Conservation (phyloP, 2,113 vertebrate genomes). For the Paradisaea rubra region DNA sequence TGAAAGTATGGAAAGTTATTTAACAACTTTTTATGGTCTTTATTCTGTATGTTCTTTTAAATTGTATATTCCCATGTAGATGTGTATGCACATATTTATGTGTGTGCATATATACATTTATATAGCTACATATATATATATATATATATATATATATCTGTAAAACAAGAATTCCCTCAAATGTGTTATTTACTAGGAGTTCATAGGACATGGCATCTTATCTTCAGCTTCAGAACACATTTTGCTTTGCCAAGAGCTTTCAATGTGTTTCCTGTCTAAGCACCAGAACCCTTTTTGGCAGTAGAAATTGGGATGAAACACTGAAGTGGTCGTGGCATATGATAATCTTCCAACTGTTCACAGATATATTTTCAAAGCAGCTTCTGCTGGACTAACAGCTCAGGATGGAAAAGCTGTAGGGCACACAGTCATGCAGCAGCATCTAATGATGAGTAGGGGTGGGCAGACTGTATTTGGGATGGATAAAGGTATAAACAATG, state of each 20-base stretch:
- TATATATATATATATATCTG: fast-evolving
- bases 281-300: not conserved
- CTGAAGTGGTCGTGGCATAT: not conserved
- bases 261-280: not conserved
- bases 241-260: not conserved
- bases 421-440: not conserved
- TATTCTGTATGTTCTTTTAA: not conserved
- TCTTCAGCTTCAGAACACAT: not conserved
- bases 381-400: not conserved
- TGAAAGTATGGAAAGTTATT: not conserved
- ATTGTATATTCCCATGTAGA: not conserved
- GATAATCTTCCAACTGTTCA: not conserved
- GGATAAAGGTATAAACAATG: not conserved
- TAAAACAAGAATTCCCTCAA: not conserved
- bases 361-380: not conserved
- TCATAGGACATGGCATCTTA: not conserved
- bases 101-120: not conserved
- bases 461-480: not conserved
- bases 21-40: not conserved
- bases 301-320: not conserved
- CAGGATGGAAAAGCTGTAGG: not conserved
- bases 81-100: fast-evolving
- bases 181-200: not conserved
- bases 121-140: not conserved
- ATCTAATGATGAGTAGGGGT: not conserved